Conservation (phyloP, 2,113 vertebrate species). For the Platycercus adscitus region DNA sequence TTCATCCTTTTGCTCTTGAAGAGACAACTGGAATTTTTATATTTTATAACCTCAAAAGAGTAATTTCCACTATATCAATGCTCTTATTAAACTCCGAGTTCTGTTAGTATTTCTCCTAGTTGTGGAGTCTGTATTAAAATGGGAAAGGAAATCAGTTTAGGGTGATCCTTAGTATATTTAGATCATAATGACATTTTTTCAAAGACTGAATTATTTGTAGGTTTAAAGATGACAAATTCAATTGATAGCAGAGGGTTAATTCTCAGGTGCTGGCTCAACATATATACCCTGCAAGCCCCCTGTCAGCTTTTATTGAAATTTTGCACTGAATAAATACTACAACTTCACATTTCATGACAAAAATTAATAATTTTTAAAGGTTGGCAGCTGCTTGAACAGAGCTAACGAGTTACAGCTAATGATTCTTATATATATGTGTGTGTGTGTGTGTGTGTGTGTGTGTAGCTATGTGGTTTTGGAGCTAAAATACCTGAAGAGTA, state of each 20-base stretch:
- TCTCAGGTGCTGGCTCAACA: not conserved
- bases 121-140: not conserved
- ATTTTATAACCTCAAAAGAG: not conserved
- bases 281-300: not conserved
- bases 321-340: not conserved
- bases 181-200: not conserved
- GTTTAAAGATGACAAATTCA: not conserved
- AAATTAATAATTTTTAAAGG: not conserved
- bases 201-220: not conserved
- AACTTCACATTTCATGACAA: not conserved
- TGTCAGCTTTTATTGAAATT: not conserved
- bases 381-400: not conserved
- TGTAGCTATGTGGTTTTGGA: not conserved
- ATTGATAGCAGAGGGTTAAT: not conserved
- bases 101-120: not conserved
- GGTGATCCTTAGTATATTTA: not conserved
- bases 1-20: not conserved
- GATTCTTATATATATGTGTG: not conserved
- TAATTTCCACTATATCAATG: not conserved
- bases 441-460: too few relatives aligned
- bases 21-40: not conserved
- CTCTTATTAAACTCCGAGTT: not conserved
- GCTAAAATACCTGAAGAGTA: not conserved
- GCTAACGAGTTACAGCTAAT: not conserved
- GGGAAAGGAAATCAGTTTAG: not conserved